These are phyloP conservation scores for Drosophila nannoptera DNA, from an alignment of 1,140 invertebrate species.

Conservation along the genomic window DNA sequence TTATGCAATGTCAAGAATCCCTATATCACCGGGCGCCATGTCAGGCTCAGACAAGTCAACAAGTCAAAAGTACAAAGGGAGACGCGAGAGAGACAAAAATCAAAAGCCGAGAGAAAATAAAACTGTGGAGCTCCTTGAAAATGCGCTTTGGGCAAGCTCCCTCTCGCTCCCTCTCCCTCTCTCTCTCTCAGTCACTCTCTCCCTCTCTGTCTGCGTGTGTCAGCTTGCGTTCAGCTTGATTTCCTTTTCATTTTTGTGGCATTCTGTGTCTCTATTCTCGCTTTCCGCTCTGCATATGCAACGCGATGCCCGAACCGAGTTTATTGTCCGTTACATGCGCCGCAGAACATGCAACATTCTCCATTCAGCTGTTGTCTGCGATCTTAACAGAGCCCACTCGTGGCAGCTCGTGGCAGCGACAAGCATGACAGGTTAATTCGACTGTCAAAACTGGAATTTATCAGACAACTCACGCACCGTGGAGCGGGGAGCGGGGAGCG, in stretches of 20 bases:
- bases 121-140: conserved; percentile 25
- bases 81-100: background rate
- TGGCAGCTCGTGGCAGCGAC: conserved; percentile 25
- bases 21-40: conserved; percentile 24
- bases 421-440: conserved; percentile 61
- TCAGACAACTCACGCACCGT: conserved; percentile 40
- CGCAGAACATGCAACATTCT: conserved; percentile 47
- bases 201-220: too few relatives aligned
- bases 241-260: conserved; percentile 1
- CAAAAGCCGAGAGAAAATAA: background rate
- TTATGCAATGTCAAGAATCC: conserved; percentile 58
- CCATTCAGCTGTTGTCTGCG: conserved; percentile 28
- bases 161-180: background rate
- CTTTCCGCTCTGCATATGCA: conserved; percentile 31
- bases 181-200: background rate
- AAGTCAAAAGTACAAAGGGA: conserved; percentile 33
- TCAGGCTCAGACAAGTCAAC: conserved; percentile 46
- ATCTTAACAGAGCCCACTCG: conserved; percentile 30
- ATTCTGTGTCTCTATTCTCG: background rate
- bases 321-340: conserved; percentile 32
- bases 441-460: conserved; percentile 61
- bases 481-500: too few relatives aligned
- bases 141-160: conserved; percentile 14
- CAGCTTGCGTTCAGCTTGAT: conserved; percentile 3
- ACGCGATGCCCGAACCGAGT: conserved; percentile 3